Conservation (phyloP, 2,797 vertebrate genomes). For the Rhinoraja longicauda region DNA sequence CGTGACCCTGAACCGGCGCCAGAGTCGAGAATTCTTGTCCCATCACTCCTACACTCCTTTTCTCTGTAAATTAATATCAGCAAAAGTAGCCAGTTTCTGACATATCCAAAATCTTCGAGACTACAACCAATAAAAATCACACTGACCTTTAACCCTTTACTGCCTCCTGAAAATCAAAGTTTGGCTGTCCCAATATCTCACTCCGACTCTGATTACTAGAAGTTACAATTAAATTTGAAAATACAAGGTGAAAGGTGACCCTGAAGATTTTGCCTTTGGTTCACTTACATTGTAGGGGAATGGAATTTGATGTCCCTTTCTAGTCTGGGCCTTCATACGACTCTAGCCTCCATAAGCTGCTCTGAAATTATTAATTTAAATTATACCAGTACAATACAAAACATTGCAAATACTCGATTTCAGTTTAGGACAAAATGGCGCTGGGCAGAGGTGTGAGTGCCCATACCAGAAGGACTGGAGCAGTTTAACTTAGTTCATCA, state of each 20-base stretch:
- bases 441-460: no score
- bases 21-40: neutral
- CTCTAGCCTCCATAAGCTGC: neutral
- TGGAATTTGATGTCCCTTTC: no score
- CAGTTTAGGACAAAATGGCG: neutral
- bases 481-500: neutral
- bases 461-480: neutral
- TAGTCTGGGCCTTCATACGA: neutral
- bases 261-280: neutral
- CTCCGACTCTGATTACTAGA: neutral
- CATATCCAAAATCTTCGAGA: neutral
- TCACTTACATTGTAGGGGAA: neutral
- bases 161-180: neutral
- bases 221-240: neutral
- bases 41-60: neutral
- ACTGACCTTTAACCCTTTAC: neutral
- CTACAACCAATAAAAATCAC: neutral
- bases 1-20: conserved; percentile 9
- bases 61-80: conserved; percentile 10
- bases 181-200: neutral
- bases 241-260: neutral
- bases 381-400: neutral
- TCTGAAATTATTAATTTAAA: neutral
- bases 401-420: neutral
- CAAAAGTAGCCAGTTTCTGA: neutral